Conservation (phyloP, 2,113 vertebrate species). For the Calidris pygmaea region DNA sequence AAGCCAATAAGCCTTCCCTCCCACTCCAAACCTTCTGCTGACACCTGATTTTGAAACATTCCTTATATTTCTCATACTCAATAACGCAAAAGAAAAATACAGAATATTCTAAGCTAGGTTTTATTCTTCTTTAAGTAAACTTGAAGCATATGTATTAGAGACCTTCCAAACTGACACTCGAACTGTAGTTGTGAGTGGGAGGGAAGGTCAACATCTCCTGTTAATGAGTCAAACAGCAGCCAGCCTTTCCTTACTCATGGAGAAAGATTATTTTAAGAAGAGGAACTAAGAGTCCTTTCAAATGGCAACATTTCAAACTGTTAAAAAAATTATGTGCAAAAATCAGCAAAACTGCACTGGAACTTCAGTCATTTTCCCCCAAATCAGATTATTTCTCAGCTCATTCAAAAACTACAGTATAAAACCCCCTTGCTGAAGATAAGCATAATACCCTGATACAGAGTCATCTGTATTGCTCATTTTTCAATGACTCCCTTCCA, state of each 20-base stretch:
- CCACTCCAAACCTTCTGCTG: neutral
- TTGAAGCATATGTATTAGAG: neutral
- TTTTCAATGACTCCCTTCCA: neutral
- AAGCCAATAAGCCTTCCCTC: neutral
- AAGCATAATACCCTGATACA: neutral
- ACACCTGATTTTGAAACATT: neutral
- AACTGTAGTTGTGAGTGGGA: neutral
- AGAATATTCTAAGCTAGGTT: neutral
- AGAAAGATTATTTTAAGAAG: neutral
- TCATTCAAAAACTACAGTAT: neutral
- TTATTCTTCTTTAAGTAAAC: neutral
- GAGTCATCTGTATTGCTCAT: neutral
- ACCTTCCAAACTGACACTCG: slow-evolving; percentile 7
- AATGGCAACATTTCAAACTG: neutral
- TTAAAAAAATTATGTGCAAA: neutral
- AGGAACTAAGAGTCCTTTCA: neutral
- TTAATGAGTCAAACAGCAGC: slow-evolving; percentile 22
- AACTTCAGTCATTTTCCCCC: neutral
- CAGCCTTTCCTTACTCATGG: neutral
- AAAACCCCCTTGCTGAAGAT: neutral
- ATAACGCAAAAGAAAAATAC: neutral
- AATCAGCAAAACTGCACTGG: neutral
- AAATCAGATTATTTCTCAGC: neutral
- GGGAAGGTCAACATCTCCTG: slow-evolving; percentile 42
- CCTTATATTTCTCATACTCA: neutral